Conservation (phyloP, 2,113 vertebrate species). For the Phylloscopus whistleri region DNA sequence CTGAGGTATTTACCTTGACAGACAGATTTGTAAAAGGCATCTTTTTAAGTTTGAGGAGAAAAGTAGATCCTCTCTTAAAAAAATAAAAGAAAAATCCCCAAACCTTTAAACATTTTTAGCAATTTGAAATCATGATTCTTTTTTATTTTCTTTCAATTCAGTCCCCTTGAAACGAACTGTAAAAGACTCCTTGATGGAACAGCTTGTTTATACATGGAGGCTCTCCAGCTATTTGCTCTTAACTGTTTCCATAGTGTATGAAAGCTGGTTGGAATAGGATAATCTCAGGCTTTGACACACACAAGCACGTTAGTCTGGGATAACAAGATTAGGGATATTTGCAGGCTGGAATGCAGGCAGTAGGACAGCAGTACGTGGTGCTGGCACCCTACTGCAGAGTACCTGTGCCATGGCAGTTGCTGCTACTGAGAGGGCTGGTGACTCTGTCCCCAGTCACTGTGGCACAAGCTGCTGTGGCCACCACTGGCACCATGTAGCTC, state of each 20-base stretch:
- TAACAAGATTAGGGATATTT: constrained; percentile 34
- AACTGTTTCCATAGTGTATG: not conserved
- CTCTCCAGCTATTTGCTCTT: constrained; percentile 36
- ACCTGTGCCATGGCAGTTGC: not conserved
- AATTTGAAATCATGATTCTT: not conserved
- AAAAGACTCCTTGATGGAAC: constrained; percentile 5
- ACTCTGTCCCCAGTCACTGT: not conserved
- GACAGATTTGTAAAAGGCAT: not conserved
- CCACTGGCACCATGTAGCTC: rapidly evolving
- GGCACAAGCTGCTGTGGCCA: not conserved
- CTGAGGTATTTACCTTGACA: not conserved
- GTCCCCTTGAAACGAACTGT: not conserved
- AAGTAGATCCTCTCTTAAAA: not conserved
- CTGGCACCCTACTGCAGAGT: not conserved
- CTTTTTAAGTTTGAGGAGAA: not conserved
- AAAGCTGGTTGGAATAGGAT: constrained; percentile 25
- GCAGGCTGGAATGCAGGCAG: not conserved
- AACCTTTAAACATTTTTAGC: not conserved
- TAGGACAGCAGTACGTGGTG: rapidly evolving
- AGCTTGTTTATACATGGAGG: not conserved
- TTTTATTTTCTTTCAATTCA: not conserved
- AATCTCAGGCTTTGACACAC: constrained; percentile 41
- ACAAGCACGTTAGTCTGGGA: not conserved
- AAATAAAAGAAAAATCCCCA: not conserved
- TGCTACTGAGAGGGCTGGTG: not conserved